Percentiles rank a stretch among this genome's conserved stretches.
Evolutionary conservation across 2,113 vertebrate species (phyloP).

Genomic region (Peromyscus polionotus): DNA sequence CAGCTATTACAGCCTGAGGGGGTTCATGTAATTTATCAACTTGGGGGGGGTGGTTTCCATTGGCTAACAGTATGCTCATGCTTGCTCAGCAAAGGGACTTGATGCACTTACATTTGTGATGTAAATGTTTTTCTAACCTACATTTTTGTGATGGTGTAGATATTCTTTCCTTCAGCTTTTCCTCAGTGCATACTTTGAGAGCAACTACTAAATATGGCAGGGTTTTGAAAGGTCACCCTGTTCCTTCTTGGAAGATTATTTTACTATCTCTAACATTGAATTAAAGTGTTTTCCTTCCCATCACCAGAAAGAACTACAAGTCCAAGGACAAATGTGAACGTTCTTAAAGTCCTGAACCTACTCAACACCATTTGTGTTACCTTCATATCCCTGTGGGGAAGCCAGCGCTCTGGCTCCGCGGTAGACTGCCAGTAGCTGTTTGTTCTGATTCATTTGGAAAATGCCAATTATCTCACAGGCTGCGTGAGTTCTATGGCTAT

Average conservation of each 20-base stretch:
- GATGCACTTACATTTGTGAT: neutral
- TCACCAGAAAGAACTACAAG: constrained; percentile 61
- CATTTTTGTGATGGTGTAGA: constrained; percentile 35
- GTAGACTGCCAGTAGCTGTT: neutral
- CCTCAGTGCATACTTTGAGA: constrained; percentile 38
- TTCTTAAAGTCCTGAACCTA: constrained; percentile 60
- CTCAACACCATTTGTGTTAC: neutral
- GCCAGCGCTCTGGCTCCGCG: neutral
- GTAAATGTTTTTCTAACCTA: constrained; percentile 33
- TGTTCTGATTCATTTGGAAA: neutral
- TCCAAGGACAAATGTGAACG: constrained; percentile 65
- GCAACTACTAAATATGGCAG: constrained; percentile 1
- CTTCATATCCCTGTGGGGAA: neutral
- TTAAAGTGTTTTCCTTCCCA: constrained; percentile 57
- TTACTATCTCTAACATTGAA: constrained; percentile 46
- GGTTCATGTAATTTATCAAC: neutral
- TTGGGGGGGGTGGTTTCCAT: neutral
- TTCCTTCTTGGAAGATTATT: constrained; percentile 51
- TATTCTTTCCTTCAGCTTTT: constrained; percentile 57
- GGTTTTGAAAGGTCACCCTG: constrained; percentile 55
- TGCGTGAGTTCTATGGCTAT: neutral
- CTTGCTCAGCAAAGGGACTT: neutral
- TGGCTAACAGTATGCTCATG: neutral
- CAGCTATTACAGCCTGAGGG: neutral
- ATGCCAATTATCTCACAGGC: neutral